A percentile compares a stretch with the other conserved stretches of the same genome.
Conservation (phyloP, 2,797 vertebrate species). For the Cossypha niveicapilla region DNA sequence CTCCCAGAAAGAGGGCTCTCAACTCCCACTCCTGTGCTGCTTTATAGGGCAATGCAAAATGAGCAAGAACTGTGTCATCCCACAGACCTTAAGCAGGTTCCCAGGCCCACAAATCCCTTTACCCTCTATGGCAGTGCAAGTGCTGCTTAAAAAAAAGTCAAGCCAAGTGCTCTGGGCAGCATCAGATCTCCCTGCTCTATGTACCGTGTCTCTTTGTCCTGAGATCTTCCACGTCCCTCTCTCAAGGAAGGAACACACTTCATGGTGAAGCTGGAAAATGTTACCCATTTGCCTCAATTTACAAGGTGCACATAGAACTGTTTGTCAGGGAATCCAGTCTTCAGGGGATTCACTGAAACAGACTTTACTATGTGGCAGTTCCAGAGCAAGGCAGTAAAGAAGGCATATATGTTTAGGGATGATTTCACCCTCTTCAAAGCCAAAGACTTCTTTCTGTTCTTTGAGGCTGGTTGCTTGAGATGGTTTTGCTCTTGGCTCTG, state of each 20-base stretch:
- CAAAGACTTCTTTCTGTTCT: not conserved
- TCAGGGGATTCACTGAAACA: not conserved
- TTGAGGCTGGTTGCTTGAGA: not conserved
- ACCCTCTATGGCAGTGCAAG: not conserved
- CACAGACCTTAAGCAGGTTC: not conserved
- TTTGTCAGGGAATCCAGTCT: not conserved
- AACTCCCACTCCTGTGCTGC: not conserved
- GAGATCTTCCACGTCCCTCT: not conserved
- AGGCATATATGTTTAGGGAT: not conserved
- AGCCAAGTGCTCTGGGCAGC: not conserved
- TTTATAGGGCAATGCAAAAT: not conserved
- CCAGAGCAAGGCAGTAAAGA: not conserved
- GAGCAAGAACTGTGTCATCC: not conserved
- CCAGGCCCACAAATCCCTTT: not conserved
- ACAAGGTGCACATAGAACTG: not conserved
- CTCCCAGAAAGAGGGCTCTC: not conserved
- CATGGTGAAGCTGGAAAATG: not conserved
- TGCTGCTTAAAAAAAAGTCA: not conserved
- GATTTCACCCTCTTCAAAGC: not conserved
- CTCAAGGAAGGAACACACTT: not conserved
- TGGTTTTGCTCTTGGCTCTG: accelerated
- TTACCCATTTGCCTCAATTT: not conserved
- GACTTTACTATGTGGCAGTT: not conserved
- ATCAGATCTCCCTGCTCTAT: not conserved
- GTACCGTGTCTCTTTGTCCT: not conserved